phyloP scores from a whole-genome alignment of 2,888 invertebrate genomes.

The Nephrotoma appendiculata region DNA sequence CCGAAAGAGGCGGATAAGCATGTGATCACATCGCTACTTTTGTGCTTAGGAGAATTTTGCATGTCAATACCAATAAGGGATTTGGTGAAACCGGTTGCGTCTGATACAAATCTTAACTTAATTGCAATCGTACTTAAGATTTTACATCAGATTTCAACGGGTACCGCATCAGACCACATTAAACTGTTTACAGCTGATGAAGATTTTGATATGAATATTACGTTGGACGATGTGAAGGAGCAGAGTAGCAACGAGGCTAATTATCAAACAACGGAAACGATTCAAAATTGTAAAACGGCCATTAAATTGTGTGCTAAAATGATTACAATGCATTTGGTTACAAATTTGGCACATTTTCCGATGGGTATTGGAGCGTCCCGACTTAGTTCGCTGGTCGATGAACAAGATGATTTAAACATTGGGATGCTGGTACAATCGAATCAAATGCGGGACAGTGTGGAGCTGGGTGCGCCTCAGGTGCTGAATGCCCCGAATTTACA shows the following conservation, averaged over 20 bases:
- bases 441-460: constrained; percentile 24
- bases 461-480: constrained; percentile 66
- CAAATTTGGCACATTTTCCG: constrained; percentile 90
- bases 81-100: constrained; percentile 34
- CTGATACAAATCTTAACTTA: constrained; percentile 31
- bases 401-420: constrained; percentile 65
- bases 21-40: constrained; percentile 48
- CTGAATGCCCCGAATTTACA: constrained; percentile 72
- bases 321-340: constrained; percentile 67
- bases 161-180: constrained; percentile 24
- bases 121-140: constrained; percentile 63
- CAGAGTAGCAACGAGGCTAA: constrained; percentile 19
- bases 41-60: constrained; percentile 88
- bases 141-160: constrained; percentile 28
- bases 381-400: constrained; percentile 77
- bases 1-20: constrained; percentile 30
- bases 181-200: constrained; percentile 28
- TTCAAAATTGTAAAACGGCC: constrained; percentile 37
- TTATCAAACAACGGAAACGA: constrained; percentile 30
- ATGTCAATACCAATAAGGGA: constrained; percentile 63
- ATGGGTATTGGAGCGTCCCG: constrained; percentile 79
- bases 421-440: not conserved
- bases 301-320: constrained; percentile 42
- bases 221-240: constrained; percentile 25
- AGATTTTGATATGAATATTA: constrained; percentile 31